phyloP scores from a whole-genome alignment of 2,113 vertebrate genomes.

The Dipodomys stephensi region DNA sequence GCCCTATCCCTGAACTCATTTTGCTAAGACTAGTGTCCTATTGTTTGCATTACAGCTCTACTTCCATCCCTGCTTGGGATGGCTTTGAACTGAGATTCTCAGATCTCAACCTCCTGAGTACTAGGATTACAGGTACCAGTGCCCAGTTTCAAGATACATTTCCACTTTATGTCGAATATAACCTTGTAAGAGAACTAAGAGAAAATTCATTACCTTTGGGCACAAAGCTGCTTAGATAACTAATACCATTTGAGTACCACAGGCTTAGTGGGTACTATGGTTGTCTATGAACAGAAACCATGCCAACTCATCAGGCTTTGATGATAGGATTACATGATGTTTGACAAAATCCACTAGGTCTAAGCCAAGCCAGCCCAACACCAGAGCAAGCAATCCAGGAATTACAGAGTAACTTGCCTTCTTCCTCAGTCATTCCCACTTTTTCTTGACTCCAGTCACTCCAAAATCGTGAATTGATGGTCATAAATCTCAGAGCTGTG shows the following conservation, averaged over 20 bases:
- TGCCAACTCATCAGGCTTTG: background rate
- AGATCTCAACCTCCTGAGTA: too few relatives aligned
- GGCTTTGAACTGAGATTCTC: too few relatives aligned
- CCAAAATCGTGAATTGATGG: constrained; percentile 81
- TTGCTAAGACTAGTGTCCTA: too few relatives aligned
- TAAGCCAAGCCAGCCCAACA: background rate
- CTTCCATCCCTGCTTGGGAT: too few relatives aligned
- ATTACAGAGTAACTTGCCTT: constrained; percentile 70
- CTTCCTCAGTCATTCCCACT: constrained; percentile 79
- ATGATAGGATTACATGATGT: background rate
- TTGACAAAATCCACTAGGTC: background rate
- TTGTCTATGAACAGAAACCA: background rate
- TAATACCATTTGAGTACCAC: background rate
- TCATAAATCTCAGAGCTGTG: constrained; percentile 75
- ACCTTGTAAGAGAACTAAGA: background rate
- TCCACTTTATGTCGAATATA: background rate
- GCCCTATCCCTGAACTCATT: too few relatives aligned
- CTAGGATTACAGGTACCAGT: too few relatives aligned
- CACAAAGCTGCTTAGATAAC: background rate
- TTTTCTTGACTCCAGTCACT: constrained; percentile 86
- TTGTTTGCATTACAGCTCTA: too few relatives aligned
- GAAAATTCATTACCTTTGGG: background rate
- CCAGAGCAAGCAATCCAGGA: background rate
- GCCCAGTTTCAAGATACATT: background rate
- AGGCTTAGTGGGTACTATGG: background rate